A percentile compares a stretch with the other conserved stretches of the same genome.
Conservation (phyloP, 2,113 vertebrate genomes). For the Sturnira hondurensis region DNA sequence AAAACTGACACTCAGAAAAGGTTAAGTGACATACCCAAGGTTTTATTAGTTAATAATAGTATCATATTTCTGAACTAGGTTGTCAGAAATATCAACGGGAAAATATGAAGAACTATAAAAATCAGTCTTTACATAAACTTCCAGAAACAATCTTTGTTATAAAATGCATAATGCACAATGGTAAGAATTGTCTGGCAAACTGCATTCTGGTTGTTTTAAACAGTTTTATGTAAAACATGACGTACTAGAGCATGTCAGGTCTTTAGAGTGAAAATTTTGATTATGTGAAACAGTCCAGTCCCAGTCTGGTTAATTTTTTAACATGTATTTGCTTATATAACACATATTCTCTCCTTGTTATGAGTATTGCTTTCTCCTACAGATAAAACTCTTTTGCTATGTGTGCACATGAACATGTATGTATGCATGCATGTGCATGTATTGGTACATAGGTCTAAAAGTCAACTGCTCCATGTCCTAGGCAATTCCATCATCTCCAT, state of each 20-base stretch:
- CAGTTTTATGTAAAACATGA: not conserved
- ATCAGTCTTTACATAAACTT: not conserved
- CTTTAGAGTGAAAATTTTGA: not conserved
- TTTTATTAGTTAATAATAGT: not conserved
- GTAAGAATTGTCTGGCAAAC: not conserved
- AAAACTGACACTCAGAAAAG: not conserved
- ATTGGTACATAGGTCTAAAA: not conserved
- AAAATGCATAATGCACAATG: not conserved
- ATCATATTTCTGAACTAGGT: not conserved
- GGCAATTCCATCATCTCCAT: constrained; percentile 91
- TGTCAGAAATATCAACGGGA: not conserved
- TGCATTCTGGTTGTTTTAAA: not conserved
- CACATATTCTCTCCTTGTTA: not conserved
- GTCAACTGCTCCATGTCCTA: constrained; percentile 67
- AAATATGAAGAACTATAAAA: constrained; percentile 27
- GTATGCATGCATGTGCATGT: not conserved
- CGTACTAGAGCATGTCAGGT: not conserved
- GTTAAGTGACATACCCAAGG: not conserved
- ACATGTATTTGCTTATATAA: not conserved
- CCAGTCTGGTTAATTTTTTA: not conserved
- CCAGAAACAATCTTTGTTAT: not conserved
- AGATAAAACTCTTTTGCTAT: not conserved
- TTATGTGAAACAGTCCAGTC: not conserved
- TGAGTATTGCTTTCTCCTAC: not conserved
- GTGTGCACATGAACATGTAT: not conserved